These are phyloP conservation scores for Pheosia gnoma DNA, from an alignment of 2,888 invertebrate genomes.

Conservation along the genomic window DNA sequence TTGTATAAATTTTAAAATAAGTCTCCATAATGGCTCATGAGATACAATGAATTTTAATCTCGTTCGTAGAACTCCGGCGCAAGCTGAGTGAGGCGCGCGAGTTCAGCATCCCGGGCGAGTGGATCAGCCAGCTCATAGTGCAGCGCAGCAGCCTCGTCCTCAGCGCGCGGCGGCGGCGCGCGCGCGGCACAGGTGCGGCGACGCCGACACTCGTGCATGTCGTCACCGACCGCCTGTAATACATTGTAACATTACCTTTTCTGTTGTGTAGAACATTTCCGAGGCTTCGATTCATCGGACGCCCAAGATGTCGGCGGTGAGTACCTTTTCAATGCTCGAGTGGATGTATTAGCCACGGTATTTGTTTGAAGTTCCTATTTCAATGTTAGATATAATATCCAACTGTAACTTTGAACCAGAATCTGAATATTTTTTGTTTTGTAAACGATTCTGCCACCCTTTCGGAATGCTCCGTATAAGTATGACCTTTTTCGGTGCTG, in stretches of 20 bases:
- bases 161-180: slow-evolving; percentile 21
- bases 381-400: too few species aligned
- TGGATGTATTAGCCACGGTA: too few species aligned
- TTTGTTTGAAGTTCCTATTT: too few species aligned
- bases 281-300: slow-evolving; percentile 45
- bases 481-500: neutral
- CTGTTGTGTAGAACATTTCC: slow-evolving; percentile 40
- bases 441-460: too few species aligned
- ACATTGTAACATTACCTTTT: neutral
- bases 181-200: slow-evolving; percentile 8
- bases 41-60: too few species aligned
- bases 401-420: too few species aligned
- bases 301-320: slow-evolving; percentile 40
- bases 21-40: too few species aligned
- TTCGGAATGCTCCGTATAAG: too few species aligned
- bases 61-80: slow-evolving; percentile 31
- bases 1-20: too few species aligned
- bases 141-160: slow-evolving; percentile 39
- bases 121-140: slow-evolving; percentile 44
- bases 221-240: neutral
- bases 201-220: too few species aligned
- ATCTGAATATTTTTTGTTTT: too few species aligned
- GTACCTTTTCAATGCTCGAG: slow-evolving; percentile 7
- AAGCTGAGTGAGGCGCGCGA: slow-evolving; percentile 33
- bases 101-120: slow-evolving; percentile 45